These are phyloP conservation scores for Gorsachius goisagi DNA, from an alignment of 2,113 vertebrate genomes.

Conservation along the genomic window DNA sequence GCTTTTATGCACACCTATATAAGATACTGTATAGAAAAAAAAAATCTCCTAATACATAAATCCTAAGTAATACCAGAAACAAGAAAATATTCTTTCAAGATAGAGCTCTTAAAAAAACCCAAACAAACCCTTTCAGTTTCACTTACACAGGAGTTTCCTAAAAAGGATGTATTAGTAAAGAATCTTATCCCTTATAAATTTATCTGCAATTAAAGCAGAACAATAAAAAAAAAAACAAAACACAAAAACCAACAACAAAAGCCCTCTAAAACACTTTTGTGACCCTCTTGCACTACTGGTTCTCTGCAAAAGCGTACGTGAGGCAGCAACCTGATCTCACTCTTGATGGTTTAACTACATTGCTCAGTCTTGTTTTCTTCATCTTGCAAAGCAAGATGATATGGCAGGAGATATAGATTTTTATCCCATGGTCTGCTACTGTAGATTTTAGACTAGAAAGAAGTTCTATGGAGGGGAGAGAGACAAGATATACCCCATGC, in stretches of 20 bases:
- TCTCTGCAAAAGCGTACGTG: not conserved
- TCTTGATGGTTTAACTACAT: not conserved
- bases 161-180: not conserved
- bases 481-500: not conserved
- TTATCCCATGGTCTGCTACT: not conserved
- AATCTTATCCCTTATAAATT: not conserved
- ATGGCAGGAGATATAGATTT: not conserved
- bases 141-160: not conserved
- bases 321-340: not conserved
- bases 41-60: not conserved
- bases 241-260: not conserved
- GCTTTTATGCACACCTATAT: not conserved
- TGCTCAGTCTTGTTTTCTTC: not conserved
- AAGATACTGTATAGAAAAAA: not conserved
- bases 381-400: not conserved
- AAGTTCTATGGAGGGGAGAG: not conserved
- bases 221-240: not conserved
- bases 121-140: not conserved
- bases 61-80: not conserved
- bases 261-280: not conserved
- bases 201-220: not conserved
- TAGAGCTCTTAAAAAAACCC: not conserved
- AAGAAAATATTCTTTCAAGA: not conserved
- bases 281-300: not conserved
- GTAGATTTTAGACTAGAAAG: not conserved